These are phyloP conservation scores for Drosophila nigromelanica DNA, from an alignment of 1,140 invertebrate genomes.

Conservation along the genomic window DNA sequence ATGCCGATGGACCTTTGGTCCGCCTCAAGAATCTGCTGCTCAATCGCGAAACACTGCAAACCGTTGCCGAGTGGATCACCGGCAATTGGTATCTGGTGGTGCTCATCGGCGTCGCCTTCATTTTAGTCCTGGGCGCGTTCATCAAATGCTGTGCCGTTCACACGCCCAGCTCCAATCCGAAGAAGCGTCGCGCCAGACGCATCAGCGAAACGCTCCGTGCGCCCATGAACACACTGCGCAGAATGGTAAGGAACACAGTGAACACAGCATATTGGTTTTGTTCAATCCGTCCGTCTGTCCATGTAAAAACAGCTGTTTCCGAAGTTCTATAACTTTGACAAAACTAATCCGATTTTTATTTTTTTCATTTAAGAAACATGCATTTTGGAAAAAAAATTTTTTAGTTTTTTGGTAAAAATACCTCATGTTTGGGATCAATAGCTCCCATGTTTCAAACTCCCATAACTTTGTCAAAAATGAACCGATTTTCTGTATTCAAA, in stretches of 20 bases:
- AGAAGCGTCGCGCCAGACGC: constrained; percentile 93
- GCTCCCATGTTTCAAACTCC: too few relatives aligned
- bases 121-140: constrained; percentile 99
- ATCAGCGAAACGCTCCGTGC: constrained; percentile 94
- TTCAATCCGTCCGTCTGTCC: too few relatives aligned
- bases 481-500: too few relatives aligned
- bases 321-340: too few relatives aligned
- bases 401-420: too few relatives aligned
- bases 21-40: constrained; percentile 98
- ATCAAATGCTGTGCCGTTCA: constrained; percentile 99
- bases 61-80: constrained; percentile 94
- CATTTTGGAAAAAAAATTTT: too few relatives aligned
- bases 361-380: too few relatives aligned
- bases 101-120: constrained; percentile 94
- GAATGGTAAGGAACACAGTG: constrained; percentile 84
- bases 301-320: too few relatives aligned
- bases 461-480: too few relatives aligned
- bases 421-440: too few relatives aligned
- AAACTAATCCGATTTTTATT: too few relatives aligned
- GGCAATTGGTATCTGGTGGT: constrained; percentile 99
- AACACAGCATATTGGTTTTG: too few relatives aligned
- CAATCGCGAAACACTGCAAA: constrained; percentile 94
- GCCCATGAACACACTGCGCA: constrained; percentile 94
- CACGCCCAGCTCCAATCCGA: constrained; percentile 98
- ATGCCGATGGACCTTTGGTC: constrained; percentile 98